Evolutionary conservation across 2,888 invertebrate genomes (phyloP).

Genomic region (Ornithoptera alexandrae): DNA sequence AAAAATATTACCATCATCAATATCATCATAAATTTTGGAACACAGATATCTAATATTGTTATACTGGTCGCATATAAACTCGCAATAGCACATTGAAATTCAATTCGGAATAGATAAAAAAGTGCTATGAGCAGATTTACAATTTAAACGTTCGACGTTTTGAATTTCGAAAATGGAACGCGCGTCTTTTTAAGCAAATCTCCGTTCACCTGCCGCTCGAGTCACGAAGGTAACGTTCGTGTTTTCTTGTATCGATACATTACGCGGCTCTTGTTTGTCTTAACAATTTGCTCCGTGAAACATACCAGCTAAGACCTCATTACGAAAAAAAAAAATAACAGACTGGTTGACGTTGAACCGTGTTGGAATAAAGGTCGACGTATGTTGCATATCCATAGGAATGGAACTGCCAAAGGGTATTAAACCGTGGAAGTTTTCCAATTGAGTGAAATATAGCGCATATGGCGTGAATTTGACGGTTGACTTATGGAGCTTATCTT

Average conservation of each 20-base stretch:
- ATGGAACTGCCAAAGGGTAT: slow-evolving; percentile 36
- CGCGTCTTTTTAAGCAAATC: slow-evolving; percentile 37
- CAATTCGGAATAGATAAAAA: slow-evolving; percentile 5
- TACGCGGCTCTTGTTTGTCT: slow-evolving; percentile 46
- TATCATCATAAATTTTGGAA: slow-evolving; percentile 37
- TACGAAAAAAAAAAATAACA: slow-evolving; percentile 49
- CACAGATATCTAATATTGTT: too few relatives aligned
- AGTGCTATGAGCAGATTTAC: not conserved
- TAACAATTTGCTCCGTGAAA: slow-evolving; percentile 59
- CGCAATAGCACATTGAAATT: slow-evolving; percentile 13
- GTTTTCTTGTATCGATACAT: slow-evolving; percentile 46
- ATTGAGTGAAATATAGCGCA: slow-evolving; percentile 54
- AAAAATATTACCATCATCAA: slow-evolving; percentile 62
- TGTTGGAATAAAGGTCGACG: slow-evolving; percentile 41
- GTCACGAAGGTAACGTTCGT: slow-evolving; percentile 56
- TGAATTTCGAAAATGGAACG: slow-evolving; percentile 50
- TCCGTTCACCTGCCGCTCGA: slow-evolving; percentile 56
- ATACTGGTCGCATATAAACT: slow-evolving; percentile 38
- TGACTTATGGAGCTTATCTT: slow-evolving; percentile 50
- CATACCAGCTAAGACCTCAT: slow-evolving; percentile 64
- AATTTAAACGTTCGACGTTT: slow-evolving; percentile 16
- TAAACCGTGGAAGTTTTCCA: slow-evolving; percentile 30
- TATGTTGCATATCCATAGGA: slow-evolving; percentile 40
- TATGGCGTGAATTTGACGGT: slow-evolving; percentile 55
- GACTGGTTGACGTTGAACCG: slow-evolving; percentile 42